Evolutionary conservation across 2,797 vertebrate genomes (phyloP), one percentile per base, ranked within the genome.

Genomic region (Lagorchestes hirsutus): DNA sequence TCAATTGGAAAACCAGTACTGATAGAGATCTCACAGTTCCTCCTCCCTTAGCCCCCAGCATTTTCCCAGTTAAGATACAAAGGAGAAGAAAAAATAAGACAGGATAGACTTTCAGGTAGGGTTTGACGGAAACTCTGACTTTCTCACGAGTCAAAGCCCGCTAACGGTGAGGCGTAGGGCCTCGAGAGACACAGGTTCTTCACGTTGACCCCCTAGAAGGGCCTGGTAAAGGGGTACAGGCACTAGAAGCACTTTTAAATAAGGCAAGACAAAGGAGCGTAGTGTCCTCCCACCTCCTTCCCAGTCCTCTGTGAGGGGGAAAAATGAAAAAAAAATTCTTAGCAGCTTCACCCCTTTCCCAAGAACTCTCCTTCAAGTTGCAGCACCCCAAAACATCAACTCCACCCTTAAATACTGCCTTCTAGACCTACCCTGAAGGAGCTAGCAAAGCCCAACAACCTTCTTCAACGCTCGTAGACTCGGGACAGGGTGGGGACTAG

Each of bases 41-140:
- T 87, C 74, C 55, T 55, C n/a, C 92, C 54, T 95, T 55, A 92
- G 55, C 92, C 90, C 95, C n/a, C 87, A 28, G 96, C 96, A 95
- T 96, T 97, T 94, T 94, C 93, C 74, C 92, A 96, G 54, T 40
- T 55, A 58, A 96, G 97, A 98, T 97, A 92, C 93, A 40, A 74
- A 74, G 62, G 34, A 8, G 18, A 74, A n/a, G 31, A 87, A 54
- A 92, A 93, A 96, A 93, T 94, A 93, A 95, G 96, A 96, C 93
- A 54, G 96, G 94, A 95, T 58, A 56, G 97, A 97, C 95, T 97
- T 97, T 97, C 97, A 94, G 95, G 97, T 95, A 91, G 90, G 46
- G 92, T 97, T 31, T 12, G 2, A 92, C 58, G 11, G 91, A 94
- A 34, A 40, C 50, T 34, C 1, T 27, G 92, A 40, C 90, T 93